Percentiles rank a stretch among this genome's conserved stretches.
phyloP scores from a whole-genome alignment of 2,888 invertebrate genomes.

The Kryphioiulus occultus region DNA sequence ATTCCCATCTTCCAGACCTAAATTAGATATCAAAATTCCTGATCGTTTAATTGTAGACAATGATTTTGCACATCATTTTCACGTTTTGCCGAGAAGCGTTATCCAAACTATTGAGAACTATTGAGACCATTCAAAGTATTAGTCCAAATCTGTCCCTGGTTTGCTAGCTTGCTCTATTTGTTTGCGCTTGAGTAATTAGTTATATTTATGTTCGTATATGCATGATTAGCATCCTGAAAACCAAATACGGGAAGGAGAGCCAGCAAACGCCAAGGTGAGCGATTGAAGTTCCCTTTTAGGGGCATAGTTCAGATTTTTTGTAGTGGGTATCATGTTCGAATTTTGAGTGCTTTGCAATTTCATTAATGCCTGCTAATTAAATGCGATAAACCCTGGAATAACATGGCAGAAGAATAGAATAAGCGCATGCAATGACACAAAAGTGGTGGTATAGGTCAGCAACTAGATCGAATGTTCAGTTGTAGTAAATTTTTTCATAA shows the following conservation, averaged over 20 bases:
- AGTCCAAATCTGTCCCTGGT: background rate
- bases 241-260: conserved; percentile 9
- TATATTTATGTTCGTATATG: conserved; percentile 45
- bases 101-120: background rate
- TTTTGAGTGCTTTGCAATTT: background rate
- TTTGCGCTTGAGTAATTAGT: conserved; percentile 46
- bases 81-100: background rate
- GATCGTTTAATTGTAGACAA: background rate
- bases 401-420: too few relatives aligned
- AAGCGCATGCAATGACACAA: too few relatives aligned
- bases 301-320: background rate
- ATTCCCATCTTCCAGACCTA: background rate
- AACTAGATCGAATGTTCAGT: too few relatives aligned
- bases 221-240: conserved; percentile 48
- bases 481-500: too few relatives aligned
- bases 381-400: background rate
- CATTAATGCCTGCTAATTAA: background rate
- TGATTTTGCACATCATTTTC: background rate
- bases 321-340: background rate
- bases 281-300: background rate
- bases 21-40: background rate
- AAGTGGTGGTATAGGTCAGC: too few relatives aligned
- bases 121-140: background rate
- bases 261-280: background rate
- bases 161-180: conserved; percentile 45